Evolutionary conservation across 2,113 vertebrate genomes (phyloP).

Genomic region (Agapornis roseicollis): DNA sequence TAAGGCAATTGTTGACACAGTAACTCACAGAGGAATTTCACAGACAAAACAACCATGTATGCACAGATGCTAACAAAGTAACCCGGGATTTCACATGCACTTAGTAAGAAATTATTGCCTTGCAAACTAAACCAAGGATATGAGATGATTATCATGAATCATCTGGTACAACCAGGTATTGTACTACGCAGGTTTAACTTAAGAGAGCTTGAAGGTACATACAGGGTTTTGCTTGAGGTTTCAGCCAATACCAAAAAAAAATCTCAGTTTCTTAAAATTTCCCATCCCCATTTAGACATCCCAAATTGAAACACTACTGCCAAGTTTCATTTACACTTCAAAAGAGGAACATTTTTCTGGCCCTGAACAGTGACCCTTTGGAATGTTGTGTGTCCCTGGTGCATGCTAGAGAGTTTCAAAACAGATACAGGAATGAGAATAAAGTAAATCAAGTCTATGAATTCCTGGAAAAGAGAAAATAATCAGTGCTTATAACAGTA

Average conservation of each 20-base stretch:
- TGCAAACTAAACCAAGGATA: neutral
- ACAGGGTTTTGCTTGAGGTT: neutral
- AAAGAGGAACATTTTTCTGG: neutral
- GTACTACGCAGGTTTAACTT: neutral
- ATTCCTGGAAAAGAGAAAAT: constrained; percentile 22
- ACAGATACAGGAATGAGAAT: neutral
- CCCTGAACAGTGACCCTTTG: neutral
- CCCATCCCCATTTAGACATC: neutral
- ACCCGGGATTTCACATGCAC: neutral
- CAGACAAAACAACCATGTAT: neutral
- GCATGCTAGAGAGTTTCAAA: neutral
- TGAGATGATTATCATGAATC: neutral
- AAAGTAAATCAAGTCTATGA: constrained; percentile 17
- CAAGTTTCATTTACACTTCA: neutral
- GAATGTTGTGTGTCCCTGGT: neutral
- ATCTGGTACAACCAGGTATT: neutral
- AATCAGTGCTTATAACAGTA: neutral
- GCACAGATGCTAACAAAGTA: neutral
- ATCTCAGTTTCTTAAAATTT: neutral
- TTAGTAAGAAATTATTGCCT: neutral
- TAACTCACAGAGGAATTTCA: neutral
- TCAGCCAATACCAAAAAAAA: neutral
- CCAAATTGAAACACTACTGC: neutral
- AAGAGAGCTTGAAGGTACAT: neutral
- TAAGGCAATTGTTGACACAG: neutral